Base-by-base conservation (phyloP, 2,888 invertebrate genomes). In the Gastracanthus pulcherrimus region DNA sequence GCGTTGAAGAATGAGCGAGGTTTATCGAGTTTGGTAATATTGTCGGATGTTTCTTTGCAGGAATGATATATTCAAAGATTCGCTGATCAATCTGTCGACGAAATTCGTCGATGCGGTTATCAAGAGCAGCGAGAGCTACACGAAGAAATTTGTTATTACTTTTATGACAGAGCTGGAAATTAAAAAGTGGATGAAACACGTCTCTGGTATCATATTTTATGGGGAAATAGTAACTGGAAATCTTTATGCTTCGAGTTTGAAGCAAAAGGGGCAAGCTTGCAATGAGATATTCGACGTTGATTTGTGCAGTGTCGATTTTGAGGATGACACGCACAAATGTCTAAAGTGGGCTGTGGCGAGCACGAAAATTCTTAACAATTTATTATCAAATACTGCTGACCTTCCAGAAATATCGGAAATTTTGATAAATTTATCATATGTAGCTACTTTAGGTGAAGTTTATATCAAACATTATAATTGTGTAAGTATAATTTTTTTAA, bases 391-490 rank as follows among this genome's bases (percentile, higher is more conserved):
- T 13, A 64, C 76, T 67, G 34, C 84, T 82, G 76, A 85, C 85
- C 62, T 89, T 85, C 81, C 88, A 58, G 86, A 90, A 41, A 84
- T 90, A 55, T 87, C 89, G 76, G 86, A 89, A 45, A 85, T 90
- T 81, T 80, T 92, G 71, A 83, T 88, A 11, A 88, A 90, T 80
- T 82, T 92, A 41, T 84, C 92, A 41, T 89, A 92, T 82, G 90
- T 89, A 78, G 85, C 91, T 45, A 86, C 90, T 51, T 76, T 92
- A 7, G 89, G 90, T 19, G 86, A 90, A 69, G 87, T 90, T 74
- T 92, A 92, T 82, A 84, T 88, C 13, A 85, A 87, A 51, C 89
- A 92, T 86, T 93, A 92, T 86, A 92, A 91, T 89, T 92, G 90
- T 78, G 92, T 92, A 87, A 91, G 77, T 80, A 78, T 13, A 34